phyloP scores from a whole-genome alignment of 2,797 vertebrate species.

The Columba guinea region DNA sequence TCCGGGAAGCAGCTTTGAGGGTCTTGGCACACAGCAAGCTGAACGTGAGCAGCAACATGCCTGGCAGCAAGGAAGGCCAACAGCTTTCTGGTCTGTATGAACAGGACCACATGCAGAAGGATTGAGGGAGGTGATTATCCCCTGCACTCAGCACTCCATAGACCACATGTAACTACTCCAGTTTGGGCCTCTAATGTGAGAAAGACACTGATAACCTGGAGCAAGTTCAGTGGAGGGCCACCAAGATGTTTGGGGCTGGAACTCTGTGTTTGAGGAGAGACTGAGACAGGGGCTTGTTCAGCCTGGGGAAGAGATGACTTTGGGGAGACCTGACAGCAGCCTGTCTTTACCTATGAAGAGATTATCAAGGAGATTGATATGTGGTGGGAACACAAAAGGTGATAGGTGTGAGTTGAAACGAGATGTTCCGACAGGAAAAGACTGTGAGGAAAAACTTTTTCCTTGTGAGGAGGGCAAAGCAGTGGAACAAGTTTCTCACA shows the following conservation, averaged over 20 bases:
- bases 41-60: background rate
- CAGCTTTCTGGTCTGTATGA: background rate
- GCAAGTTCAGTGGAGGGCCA: background rate
- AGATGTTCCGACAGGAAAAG: background rate
- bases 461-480: background rate
- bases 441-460: background rate
- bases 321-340: background rate
- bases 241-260: background rate
- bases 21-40: background rate
- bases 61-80: background rate
- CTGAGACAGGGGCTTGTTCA: background rate
- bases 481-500: background rate
- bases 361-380: background rate
- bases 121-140: background rate
- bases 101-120: background rate
- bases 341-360: fast-evolving
- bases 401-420: background rate
- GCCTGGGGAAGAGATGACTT: background rate
- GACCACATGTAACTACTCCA: background rate
- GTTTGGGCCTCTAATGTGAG: background rate
- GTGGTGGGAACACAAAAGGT: background rate
- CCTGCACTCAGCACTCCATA: background rate
- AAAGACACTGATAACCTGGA: background rate
- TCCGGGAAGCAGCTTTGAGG: background rate
- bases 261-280: background rate